Base-by-base conservation (phyloP, 2,113 vertebrate species). In the Apodemus sylvaticus region DNA sequence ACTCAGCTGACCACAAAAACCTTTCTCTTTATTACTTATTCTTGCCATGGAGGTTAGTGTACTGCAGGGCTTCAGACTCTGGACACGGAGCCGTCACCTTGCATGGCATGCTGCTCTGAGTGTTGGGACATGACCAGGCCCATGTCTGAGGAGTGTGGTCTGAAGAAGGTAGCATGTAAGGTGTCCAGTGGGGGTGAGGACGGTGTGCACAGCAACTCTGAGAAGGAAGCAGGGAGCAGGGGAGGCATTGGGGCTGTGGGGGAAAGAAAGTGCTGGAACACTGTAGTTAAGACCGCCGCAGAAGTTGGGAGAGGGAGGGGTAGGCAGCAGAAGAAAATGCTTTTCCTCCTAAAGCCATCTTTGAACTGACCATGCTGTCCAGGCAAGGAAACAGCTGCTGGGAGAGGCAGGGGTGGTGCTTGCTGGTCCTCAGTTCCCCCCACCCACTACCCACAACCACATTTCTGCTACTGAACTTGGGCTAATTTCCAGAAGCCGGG, bases 401-500 rank as follows among this genome's bases (percentile, higher is more conserved):
- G 58, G 51, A 13, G 45, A 16, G 45, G 26, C 7, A 14, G 45
- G 45, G 34, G 53, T 13, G 22, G 36, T 12, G n/a, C 36, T 74
- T 12, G n/a, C 36, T 74, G 93, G 62, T 64, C 51, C n/a, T 95
- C 53, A 17, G 45, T 58, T 64, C 53, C 26, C 62, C 70, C 86
- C 64, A 70, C 48, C 82, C 83, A 26, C 24, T 39, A 16, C 79
- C 66, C 89, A 88, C 86, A 42, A 86, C 85, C 86, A 39, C 91
- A 91, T 95, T 93, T 91, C 93, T 79, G 86, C 97, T 97, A 82
- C 83, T 96, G 91, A 96, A 97, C 93, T 93, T 86, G 77, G 96
- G 97, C 90, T 95, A 94, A 95, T 73, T 96, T 97, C 97, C 97
- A 97, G 93, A 96, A 97, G 83, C 96, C 62, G 60, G 51, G 92